Evolutionary conservation across 1,140 invertebrate genomes (phyloP), one percentile per base, ranked within the genome.

Genomic region (Melipona quadrifasciata): DNA sequence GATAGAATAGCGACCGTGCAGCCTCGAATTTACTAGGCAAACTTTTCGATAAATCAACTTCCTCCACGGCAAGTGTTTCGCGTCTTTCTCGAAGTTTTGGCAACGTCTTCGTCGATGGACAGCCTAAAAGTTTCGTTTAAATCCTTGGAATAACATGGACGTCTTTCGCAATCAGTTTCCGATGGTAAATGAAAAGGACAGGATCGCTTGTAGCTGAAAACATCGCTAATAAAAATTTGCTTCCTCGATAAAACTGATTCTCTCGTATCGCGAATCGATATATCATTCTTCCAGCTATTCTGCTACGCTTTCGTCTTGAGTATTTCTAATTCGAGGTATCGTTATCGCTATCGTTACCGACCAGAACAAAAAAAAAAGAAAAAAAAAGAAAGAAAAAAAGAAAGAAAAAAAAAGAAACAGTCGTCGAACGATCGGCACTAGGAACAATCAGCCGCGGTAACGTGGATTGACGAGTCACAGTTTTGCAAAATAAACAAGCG

Each of bases 401-500:
- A n/a, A n/a, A n/a, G n/a, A n/a, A n/a, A n/a, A n/a, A n/a, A 34
- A 70, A 5, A 27, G 19, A 39, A 68, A 24, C 39, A 39, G 67
- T 31, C 27, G 34, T 31, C 2, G 8, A 75, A 19, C 27, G 73
- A 31, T 31, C 31, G 31, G 31, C 31, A 31, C 21, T 19, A 34
- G 21, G 31, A 34, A 75, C 31, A 34, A n/a, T 39, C 68, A 47
- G 24, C 14, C 39, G 68, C 39, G 68, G 47, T 71, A 71, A 71
- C n/a, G 16, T 53, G 31, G 53, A 75, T 75, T 21, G 24, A 34
- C 73, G 53, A 58, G 68, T 39, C 73, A n/a, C 14, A 57, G 73
- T 58, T 75, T 58, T 75, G 73, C 73, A 75, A 75, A 31, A 75
- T 75, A 75, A 75, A 55, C 73, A 39, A 58, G 31, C 31, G 31